Evolutionary conservation across 2,797 vertebrate genomes (phyloP).

Genomic region (Smutsia temminckii): DNA sequence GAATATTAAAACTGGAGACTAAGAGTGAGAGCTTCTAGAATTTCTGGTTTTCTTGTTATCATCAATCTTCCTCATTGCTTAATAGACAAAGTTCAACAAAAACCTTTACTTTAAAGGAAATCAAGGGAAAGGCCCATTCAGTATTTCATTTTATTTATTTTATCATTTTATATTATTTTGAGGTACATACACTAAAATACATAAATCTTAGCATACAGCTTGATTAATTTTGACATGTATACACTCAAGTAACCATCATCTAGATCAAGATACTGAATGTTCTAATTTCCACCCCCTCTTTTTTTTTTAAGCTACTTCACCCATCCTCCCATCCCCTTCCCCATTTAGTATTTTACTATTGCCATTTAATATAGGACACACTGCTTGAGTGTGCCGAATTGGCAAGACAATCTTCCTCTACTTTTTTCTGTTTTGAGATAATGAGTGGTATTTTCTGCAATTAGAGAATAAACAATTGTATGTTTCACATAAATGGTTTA

Average conservation of each 20-base stretch:
- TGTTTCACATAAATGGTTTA: neutral
- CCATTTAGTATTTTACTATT: no score
- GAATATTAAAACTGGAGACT: neutral
- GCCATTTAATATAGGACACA: neutral
- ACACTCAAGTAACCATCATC: no score
- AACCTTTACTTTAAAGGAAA: slow-evolving; percentile 12
- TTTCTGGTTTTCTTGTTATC: neutral
- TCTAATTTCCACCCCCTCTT: no score
- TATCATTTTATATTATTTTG: no score
- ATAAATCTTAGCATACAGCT: no score
- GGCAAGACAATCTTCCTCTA: neutral
- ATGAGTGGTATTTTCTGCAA: slow-evolving; percentile 10
- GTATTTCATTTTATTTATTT: neutral
- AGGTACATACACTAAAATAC: no score
- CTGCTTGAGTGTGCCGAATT: neutral
- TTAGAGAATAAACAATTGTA: neutral
- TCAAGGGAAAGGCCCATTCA: neutral
- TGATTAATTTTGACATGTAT: no score
- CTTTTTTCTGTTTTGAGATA: neutral
- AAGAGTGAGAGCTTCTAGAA: neutral
- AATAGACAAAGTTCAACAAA: neutral
- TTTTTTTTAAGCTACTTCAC: no score
- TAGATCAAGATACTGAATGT: no score
- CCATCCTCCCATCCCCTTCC: no score
- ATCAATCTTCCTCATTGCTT: neutral